Conservation (phyloP, 2,888 invertebrate species). For the Prosopocoilus inquinatus region DNA sequence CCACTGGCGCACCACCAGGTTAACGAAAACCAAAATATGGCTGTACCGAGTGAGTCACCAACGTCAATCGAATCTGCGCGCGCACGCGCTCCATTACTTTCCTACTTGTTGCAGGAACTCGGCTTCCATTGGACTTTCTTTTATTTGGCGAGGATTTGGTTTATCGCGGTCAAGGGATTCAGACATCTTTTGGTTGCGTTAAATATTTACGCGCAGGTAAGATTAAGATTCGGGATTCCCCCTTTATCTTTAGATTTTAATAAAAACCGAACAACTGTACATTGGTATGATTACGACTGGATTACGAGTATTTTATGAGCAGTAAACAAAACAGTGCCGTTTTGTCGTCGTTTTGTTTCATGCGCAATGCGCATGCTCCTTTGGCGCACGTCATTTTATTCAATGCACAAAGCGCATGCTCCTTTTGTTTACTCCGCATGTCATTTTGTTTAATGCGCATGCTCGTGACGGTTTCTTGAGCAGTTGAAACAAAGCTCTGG, state of each 20-base stretch:
- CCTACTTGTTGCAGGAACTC: conserved; percentile 34
- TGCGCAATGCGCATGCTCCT: too few relatives aligned
- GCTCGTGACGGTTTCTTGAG: too few relatives aligned
- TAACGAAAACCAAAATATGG: conserved; percentile 17
- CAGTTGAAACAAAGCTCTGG: neutral
- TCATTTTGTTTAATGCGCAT: too few relatives aligned
- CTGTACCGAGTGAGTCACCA: conserved; percentile 20
- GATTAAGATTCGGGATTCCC: neutral
- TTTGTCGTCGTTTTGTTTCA: too few relatives aligned
- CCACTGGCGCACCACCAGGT: conserved; percentile 18
- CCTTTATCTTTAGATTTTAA: neutral
- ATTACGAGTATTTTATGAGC: too few relatives aligned
- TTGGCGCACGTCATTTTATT: too few relatives aligned
- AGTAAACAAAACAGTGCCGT: too few relatives aligned
- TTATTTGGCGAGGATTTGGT: conserved; percentile 41
- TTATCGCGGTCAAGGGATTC: conserved; percentile 35
- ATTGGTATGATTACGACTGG: too few relatives aligned
- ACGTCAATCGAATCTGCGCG: neutral
- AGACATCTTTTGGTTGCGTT: conserved; percentile 26
- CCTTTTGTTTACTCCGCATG: too few relatives aligned
- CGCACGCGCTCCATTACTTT: neutral
- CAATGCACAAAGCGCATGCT: too few relatives aligned
- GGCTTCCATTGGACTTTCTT: conserved; percentile 44
- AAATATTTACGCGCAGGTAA: conserved; percentile 29
- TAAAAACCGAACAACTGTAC: too few relatives aligned